A percentile compares a stretch with the other conserved stretches of the same genome.
Evolutionary conservation across 2,888 invertebrate species (phyloP).

Genomic region (Drepanosiphum platanoidis): DNA sequence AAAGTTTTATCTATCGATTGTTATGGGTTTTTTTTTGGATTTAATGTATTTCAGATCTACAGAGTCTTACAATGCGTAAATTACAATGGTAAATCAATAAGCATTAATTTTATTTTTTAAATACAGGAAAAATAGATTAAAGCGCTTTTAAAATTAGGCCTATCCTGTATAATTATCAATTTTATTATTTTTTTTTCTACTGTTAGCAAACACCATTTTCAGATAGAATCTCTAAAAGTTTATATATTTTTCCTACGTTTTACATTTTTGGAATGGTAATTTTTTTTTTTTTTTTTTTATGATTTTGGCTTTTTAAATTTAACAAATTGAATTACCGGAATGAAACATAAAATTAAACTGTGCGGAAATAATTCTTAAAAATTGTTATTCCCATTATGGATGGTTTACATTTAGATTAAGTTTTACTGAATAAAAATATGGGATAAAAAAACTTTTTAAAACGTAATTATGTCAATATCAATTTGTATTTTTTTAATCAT

Average conservation of each 20-base stretch:
- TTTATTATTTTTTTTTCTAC: background rate
- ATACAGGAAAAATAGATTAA: too few relatives aligned
- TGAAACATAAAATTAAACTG: background rate
- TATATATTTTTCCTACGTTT: background rate
- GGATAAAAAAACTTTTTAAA: background rate
- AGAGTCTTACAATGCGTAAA: background rate
- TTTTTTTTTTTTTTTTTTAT: background rate
- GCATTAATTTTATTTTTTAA: too few relatives aligned
- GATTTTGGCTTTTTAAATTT: background rate
- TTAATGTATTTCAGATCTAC: background rate
- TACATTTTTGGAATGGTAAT: background rate
- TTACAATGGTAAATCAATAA: background rate
- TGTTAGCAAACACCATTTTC: background rate
- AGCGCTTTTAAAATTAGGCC: too few relatives aligned
- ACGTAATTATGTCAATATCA: background rate
- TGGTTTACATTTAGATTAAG: background rate
- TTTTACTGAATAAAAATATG: background rate
- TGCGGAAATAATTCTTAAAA: background rate
- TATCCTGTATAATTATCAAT: too few relatives aligned
- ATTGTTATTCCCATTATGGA: background rate
- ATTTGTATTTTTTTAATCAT: background rate
- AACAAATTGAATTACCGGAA: background rate
- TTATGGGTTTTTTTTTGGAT: background rate
- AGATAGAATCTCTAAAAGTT: background rate
- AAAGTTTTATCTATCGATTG: background rate